phyloP scores from a whole-genome alignment of 2,113 vertebrate species.

The Geococcyx californianus region DNA sequence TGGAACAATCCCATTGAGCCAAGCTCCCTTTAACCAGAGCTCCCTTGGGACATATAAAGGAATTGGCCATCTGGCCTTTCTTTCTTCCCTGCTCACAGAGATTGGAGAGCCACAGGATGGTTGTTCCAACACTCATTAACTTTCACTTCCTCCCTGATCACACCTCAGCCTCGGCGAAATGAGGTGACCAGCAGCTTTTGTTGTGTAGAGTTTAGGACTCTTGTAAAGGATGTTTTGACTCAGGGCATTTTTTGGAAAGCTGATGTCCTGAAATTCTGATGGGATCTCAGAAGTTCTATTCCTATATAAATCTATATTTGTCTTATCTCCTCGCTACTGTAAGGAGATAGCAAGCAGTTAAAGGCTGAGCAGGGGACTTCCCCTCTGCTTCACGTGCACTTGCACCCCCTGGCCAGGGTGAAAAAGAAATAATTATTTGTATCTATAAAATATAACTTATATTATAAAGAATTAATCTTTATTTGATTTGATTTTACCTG shows the following conservation, averaged over 20 bases:
- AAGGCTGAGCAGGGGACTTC: too few relatives aligned
- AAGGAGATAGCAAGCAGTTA: too few relatives aligned
- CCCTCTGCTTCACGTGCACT: too few relatives aligned
- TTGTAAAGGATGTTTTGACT: background rate
- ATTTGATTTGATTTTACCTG: background rate
- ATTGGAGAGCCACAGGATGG: background rate
- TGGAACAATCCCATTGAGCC: background rate
- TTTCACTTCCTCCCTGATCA: background rate
- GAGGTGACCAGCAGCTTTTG: background rate
- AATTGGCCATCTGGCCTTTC: background rate
- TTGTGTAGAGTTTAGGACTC: background rate
- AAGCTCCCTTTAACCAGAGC: background rate
- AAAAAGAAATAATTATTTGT: too few relatives aligned
- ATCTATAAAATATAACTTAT: too few relatives aligned
- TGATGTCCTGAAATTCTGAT: background rate
- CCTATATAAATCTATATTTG: too few relatives aligned
- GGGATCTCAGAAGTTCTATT: background rate
- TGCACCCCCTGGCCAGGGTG: too few relatives aligned
- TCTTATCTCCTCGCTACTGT: too few relatives aligned
- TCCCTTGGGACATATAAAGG: background rate
- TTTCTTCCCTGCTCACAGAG: background rate
- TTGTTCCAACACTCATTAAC: background rate
- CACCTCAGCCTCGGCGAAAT: background rate
- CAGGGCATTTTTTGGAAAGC: background rate
- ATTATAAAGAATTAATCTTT: background rate